Base-by-base conservation (phyloP, 2,113 vertebrate genomes). In the Baryphthengus martii region DNA sequence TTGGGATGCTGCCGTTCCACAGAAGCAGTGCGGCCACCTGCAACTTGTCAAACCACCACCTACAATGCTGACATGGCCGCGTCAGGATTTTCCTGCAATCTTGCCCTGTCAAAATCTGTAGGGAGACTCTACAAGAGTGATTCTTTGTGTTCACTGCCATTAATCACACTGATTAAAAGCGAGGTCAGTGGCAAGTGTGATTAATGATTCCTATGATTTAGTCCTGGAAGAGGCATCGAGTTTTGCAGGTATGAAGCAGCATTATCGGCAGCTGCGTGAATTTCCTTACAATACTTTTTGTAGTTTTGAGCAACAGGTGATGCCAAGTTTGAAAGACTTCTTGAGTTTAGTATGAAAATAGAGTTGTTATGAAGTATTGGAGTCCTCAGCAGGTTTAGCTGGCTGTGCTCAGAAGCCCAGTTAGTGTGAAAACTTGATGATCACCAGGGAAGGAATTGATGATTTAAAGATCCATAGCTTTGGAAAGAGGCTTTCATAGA, bases 151-250 rank as follows among this genome's bases (percentile, higher is more conserved):
- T 56, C 59, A 9, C 42, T n/a, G 73, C 50, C 1, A 1, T 70
- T 56, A 26, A 6, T 80, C 4, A 5, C 7, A 5, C 35, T 66
- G 39, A 29, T 55, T 25, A 37, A 77, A 49, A 11, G 6, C 24
- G 74, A 61, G 40, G 17, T n/a, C 25, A 23, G 28, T 8, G 55
- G 9, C 3, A 8, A 40, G 39, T 71, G 15, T n/a, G 44, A n/a
- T 53, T 21, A 56, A 68, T 26, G 62, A 16, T 42, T 33, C 26
- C 40, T 11, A 0, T 37, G 53, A 17, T 63, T 50, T 42, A 55
- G 37, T 70, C 42, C 11, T 6, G 0, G 6, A 4, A 14, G 82
- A 79, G 15, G 40, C 11, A 0, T 15, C 2, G 6, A 76, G 15
- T 45, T 92, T n/a, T 79, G 31, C 49, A 40, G 59, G 9, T 65